These are phyloP conservation scores for Mesorhabditis sp. DNA, from an alignment of 2,888 invertebrate species.

Conservation along the genomic window DNA sequence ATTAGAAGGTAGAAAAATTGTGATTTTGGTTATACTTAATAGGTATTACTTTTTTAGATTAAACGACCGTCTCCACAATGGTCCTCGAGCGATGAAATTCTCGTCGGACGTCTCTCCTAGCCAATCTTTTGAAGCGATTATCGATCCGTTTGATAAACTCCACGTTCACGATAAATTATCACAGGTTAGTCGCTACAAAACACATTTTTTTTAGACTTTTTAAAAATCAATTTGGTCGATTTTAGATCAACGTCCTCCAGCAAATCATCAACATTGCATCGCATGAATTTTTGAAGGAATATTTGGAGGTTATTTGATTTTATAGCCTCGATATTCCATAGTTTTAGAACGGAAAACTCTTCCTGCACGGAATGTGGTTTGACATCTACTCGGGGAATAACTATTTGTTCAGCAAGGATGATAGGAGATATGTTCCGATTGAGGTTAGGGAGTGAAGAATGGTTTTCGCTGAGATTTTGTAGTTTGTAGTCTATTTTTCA, in stretches of 20 bases:
- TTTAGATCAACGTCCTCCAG: constrained; percentile 59
- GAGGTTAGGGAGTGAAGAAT: constrained; percentile 67
- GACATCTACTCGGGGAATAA: constrained; percentile 93
- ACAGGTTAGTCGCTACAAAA: constrained; percentile 68
- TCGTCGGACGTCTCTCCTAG: constrained; percentile 28
- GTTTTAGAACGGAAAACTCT: constrained; percentile 25
- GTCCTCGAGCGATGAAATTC: constrained; percentile 33
- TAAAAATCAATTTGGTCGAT: no score
- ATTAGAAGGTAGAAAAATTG: no score
- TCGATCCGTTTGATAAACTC: constrained; percentile 82
- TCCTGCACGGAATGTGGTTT: constrained; percentile 78
- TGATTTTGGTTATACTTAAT: no score
- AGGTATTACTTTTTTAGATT: constrained; percentile 21
- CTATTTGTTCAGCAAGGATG: constrained; percentile 82
- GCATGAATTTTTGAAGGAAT: constrained; percentile 37
- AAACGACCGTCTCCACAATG: constrained; percentile 40
- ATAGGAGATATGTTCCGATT: constrained; percentile 79
- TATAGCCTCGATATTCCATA: background rate
- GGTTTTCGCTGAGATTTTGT: no score
- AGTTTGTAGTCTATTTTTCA: no score
- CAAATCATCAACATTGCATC: constrained; percentile 44
- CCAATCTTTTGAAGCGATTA: constrained; percentile 77
- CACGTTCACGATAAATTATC: constrained; percentile 84
- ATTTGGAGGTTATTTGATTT: constrained; percentile 17
- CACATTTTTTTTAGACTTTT: background rate